These are phyloP conservation scores for Uropetala carovei DNA, from an alignment of 2,888 invertebrate genomes.

Conservation along the genomic window DNA sequence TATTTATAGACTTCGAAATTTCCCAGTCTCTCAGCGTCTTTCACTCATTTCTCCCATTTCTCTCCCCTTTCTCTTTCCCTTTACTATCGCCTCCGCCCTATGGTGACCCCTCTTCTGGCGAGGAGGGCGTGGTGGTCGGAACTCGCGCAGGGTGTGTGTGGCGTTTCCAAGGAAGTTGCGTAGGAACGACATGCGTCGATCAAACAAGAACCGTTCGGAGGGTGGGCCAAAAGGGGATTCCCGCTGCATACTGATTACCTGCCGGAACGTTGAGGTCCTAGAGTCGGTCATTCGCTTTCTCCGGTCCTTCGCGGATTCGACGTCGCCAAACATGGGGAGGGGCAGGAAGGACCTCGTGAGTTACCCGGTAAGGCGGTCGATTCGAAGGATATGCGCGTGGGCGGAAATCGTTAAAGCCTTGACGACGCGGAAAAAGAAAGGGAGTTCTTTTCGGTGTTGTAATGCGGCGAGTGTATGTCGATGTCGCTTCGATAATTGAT, in stretches of 20 bases:
- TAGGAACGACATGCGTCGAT: neutral
- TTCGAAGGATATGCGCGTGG: neutral
- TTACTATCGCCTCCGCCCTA: neutral
- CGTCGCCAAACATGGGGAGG: constrained; percentile 1
- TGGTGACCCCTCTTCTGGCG: constrained; percentile 5
- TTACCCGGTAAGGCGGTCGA: neutral
- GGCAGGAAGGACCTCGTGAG: neutral
- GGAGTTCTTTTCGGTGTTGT: too few species aligned
- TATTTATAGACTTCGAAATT: too few species aligned
- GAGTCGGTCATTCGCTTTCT: neutral
- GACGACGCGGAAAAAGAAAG: too few species aligned
- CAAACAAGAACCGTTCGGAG: neutral
- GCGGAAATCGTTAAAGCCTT: neutral
- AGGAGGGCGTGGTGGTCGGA: constrained; percentile 24
- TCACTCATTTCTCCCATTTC: neutral
- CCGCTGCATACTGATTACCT: constrained; percentile 16
- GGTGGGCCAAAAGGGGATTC: neutral
- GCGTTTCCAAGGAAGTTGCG: constrained; percentile 21
- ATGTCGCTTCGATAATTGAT: too few species aligned
- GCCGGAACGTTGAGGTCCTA: neutral
- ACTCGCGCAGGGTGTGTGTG: neutral
- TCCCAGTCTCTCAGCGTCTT: neutral
- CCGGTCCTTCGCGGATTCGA: neutral
- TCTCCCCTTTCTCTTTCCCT: neutral
- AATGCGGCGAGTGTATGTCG: too few species aligned